These are phyloP conservation scores for Cherax destructor DNA, from an alignment of 1,140 invertebrate species.

Conservation along the genomic window DNA sequence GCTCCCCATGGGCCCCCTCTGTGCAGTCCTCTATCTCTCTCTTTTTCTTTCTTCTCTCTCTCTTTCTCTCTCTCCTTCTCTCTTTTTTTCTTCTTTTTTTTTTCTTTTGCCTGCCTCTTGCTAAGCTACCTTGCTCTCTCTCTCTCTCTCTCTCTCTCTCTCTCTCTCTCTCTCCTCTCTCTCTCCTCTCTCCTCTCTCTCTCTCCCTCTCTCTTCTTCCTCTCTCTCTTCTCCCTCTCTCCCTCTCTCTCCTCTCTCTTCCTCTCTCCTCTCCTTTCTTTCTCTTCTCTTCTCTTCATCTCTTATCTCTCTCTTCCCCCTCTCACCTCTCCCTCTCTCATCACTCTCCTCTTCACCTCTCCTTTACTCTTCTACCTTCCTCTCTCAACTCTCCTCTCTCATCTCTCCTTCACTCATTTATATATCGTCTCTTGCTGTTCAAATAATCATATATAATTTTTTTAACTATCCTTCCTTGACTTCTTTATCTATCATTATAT, in stretches of 20 bases:
- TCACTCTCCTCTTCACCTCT: background rate
- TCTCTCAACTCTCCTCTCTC: background rate
- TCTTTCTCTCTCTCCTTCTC: no score
- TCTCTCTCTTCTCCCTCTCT: background rate
- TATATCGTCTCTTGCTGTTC: no score
- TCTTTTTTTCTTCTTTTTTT: background rate
- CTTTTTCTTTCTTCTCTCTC: no score
- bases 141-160: no score
- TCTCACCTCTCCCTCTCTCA: background rate
- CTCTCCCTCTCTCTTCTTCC: background rate
- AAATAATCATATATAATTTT: no score
- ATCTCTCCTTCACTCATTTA: no score
- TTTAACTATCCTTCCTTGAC: no score
- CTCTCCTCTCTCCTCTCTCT: background rate
- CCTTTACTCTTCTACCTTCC: background rate
- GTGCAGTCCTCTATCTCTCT: slow-evolving; percentile 79
- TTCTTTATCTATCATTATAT: no score
- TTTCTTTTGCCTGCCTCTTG: background rate
- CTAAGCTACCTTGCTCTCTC: no score
- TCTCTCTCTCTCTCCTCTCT: background rate
- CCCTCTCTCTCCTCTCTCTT: background rate
- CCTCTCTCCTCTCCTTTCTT: background rate
- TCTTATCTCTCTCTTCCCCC: background rate
- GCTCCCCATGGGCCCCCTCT: slow-evolving; percentile 94
- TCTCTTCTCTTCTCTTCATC: background rate